Percentiles rank a stretch among this genome's conserved stretches.
Conservation (phyloP, 2,113 vertebrate species). For the Pseudonaja textilis region DNA sequence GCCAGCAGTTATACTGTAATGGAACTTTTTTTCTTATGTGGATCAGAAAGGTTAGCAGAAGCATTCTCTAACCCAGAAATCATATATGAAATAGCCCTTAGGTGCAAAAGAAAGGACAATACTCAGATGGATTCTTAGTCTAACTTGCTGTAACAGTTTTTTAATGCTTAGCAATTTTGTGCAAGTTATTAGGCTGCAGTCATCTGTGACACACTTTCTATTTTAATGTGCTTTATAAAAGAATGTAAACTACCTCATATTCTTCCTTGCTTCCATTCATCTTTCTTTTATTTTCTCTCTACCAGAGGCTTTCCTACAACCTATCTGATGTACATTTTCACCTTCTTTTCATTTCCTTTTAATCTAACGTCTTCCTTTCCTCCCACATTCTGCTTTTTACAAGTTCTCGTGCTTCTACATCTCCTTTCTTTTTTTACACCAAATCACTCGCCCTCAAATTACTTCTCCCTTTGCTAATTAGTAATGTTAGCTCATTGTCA, state of each 20-base stretch:
- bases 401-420: neutral
- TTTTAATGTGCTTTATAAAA: conserved; percentile 14
- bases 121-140: neutral
- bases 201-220: conserved; percentile 9
- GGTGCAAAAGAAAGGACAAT: neutral
- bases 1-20: neutral
- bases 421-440: neutral
- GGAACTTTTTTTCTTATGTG: neutral
- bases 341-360: neutral
- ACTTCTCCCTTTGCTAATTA: neutral
- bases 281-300: neutral
- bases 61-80: neutral
- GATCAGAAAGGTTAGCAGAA: neutral
- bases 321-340: neutral
- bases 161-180: conserved; percentile 7
- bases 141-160: conserved; percentile 2
- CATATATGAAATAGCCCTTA: neutral
- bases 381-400: neutral
- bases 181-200: conserved; percentile 7
- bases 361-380: accelerated
- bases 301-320: neutral
- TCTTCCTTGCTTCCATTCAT: neutral
- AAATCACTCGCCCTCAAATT: neutral
- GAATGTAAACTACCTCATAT: conserved; percentile 3
- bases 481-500: neutral